These are phyloP conservation scores for Oreamnos americanus DNA, from an alignment of 2,113 vertebrate species.

Conservation along the genomic window DNA sequence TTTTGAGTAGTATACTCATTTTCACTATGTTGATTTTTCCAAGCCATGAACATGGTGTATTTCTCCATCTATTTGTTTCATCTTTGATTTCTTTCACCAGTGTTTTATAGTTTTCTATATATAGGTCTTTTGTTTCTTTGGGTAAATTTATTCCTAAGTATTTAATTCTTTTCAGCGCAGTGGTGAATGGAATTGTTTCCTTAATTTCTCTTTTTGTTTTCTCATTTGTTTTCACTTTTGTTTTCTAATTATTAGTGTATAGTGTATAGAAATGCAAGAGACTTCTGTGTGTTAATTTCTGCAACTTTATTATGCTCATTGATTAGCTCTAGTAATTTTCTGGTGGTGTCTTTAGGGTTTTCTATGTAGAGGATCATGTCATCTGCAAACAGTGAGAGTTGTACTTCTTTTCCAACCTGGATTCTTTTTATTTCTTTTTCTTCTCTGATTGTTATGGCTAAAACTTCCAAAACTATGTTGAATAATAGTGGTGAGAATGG, in stretches of 20 bases:
- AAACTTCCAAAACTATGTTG: not conserved
- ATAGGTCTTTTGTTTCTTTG: not conserved
- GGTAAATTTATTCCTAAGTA: not conserved
- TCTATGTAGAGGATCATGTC: not conserved
- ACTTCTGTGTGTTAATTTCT: not conserved
- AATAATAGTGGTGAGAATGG: not conserved
- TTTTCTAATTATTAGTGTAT: too few species aligned
- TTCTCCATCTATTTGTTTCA: not conserved
- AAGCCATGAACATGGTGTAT: not conserved
- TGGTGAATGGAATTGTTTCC: not conserved
- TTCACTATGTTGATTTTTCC: not conserved
- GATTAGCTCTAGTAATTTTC: not conserved
- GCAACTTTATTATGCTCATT: not conserved
- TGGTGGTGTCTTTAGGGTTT: not conserved
- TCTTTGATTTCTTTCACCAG: not conserved
- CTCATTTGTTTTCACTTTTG: too few species aligned
- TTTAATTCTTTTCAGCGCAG: not conserved
- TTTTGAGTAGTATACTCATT: not conserved
- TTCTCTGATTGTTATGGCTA: not conserved
- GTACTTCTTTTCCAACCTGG: not conserved
- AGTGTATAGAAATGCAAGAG: not conserved
- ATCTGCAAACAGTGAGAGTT: not conserved
- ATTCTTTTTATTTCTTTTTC: not conserved
- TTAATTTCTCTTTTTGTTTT: not conserved
- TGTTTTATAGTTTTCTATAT: not conserved